Base-by-base conservation (phyloP, 2,113 vertebrate species). In the Andinoacara biseriatus region DNA sequence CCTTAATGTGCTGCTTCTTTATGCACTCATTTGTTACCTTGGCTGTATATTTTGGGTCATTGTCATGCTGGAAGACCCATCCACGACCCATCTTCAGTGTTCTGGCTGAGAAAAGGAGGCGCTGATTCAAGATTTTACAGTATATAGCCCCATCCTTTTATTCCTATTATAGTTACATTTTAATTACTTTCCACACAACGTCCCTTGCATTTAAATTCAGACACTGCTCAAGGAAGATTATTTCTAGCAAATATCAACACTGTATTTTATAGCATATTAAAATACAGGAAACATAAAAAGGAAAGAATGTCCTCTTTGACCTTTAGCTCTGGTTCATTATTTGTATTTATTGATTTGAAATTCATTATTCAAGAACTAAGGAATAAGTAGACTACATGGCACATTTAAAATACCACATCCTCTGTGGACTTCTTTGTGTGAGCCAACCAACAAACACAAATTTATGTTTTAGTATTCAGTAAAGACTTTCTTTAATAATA, bases 191-290 rank as follows among this genome's bases (percentile, higher is more conserved):
- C 31, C 38, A 15, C 60, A 3, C 29, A 14, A 11, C 56, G 15
- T 46, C 11, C 15, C 1, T 81, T 74, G 18, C 67, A 81, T 84
- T 86, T 79, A 81, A 38, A 85, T 7, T 43, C 74, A 78, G 43
- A 65, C 13, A 6, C 17, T 20, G 15, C 46, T 26, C 10, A 72
- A 67, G 14, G 22, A 26, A 24, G 20, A 22, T 63, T 67, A 67
- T 67, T 46, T 7, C 63, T 26, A 14, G 9, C 40, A 67, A 52
- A 69, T 49, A 31, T 29, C 40, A 49, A 49, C 29, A 20, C 43
- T 69, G 49, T 49, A 11, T 69, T 49, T 69, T 43, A 11, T 24
- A 20, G 18, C 49, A 54, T 54, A 54, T 8, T 46, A 14, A 11
- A 46, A 43, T 43, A 43, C 40, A 46, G 13, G 43, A 14, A 46